Base-by-base conservation (phyloP, 2,888 invertebrate genomes). In the Cheilosia urbana region DNA sequence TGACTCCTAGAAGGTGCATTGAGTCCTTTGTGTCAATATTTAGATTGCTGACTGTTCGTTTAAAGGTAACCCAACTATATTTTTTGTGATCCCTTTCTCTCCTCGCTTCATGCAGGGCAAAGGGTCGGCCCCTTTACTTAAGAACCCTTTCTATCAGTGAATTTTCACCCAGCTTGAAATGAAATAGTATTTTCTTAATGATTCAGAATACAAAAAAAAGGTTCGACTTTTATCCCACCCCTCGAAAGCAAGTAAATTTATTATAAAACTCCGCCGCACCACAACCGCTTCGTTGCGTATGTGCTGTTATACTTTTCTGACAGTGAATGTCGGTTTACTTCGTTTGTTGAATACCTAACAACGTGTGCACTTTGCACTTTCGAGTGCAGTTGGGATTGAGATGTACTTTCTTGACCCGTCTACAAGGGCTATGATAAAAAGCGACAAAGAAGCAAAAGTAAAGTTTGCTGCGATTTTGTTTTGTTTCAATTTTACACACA, bases 261-360 rank as follows among this genome's bases (percentile, higher is more conserved):
- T 62, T 65, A 21, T 45, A n/a, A 45, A 73, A 73, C 65, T 53
- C 27, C 58, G 27, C 27, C 6, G 27, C 0, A 6, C 27, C 27
- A 27, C 27, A 27, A 6, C 7, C 27, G 6, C 27, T 27, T 27
- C 6, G 27, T 27, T 27, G 27, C 27, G 27, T 27, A 65, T 73
- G 75, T 34, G 47, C 63, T 55, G 37, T 21, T 1, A 2, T 58
- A 51, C 34, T 13, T 62, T 69, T 73, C 58, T 69, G 73, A 69
- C 79, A 84, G 73, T 27, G 13, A 34, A 57, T 69, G 79, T 79
- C 79, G 75, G 79, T 84, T 58, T 42, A 73, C 21, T 84, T 73
- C 65, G 83, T 75, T 69, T 73, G 34, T 55, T 47, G 68, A 75
- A 79, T 77, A 82, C 66, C 78, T 49, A 77, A 72, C 66, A 78